These are phyloP conservation scores for Leptodactylus fallax DNA, from an alignment of 2,797 vertebrate species.

Conservation along the genomic window DNA sequence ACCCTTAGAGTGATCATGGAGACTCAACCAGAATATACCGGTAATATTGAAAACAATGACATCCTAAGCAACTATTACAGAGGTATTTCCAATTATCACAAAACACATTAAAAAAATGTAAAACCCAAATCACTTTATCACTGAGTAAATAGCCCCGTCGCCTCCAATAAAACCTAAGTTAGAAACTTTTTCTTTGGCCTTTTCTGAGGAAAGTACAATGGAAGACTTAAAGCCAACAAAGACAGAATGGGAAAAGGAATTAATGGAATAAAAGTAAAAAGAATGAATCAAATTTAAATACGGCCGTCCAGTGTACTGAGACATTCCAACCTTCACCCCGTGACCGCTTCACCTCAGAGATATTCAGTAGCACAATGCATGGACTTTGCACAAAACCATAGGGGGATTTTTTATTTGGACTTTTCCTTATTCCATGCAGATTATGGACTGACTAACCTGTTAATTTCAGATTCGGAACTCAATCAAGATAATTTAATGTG, in stretches of 20 bases:
- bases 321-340: slow-evolving; percentile 52
- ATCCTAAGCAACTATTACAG: neutral
- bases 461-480: slow-evolving; percentile 21
- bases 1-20: no score
- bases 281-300: slow-evolving; percentile 46
- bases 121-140: neutral
- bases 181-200: neutral
- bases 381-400: slow-evolving; percentile 35
- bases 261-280: slow-evolving; percentile 21
- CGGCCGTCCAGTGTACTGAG: neutral
- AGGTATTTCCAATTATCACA: neutral
- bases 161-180: neutral
- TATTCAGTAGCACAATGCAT: slow-evolving; percentile 48
- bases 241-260: slow-evolving; percentile 28
- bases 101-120: neutral
- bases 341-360: slow-evolving; percentile 40
- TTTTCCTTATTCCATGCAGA: slow-evolving; percentile 48
- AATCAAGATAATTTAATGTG: slow-evolving; percentile 36
- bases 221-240: slow-evolving; percentile 43
- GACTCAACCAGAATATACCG: neutral
- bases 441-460: slow-evolving; percentile 21
- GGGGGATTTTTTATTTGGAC: slow-evolving; percentile 44
- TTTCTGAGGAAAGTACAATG: slow-evolving; percentile 31
- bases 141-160: neutral
- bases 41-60: neutral